Evolutionary conservation across 2,797 vertebrate genomes (phyloP), one percentile per base, ranked within the genome.

Genomic region (Nannoperca obscura): DNA sequence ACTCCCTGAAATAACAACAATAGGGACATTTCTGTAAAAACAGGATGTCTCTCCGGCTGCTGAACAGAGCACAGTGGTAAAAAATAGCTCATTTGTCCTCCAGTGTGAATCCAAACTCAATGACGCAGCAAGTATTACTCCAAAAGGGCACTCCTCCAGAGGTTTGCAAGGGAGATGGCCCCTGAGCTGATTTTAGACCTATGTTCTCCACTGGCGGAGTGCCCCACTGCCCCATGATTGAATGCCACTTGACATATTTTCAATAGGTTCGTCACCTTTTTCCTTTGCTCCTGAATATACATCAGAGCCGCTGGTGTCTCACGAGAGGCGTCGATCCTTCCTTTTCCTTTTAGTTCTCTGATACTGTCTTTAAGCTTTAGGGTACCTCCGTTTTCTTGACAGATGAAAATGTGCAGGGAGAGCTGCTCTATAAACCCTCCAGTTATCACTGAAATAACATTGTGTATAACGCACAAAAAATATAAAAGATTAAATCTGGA

Each of bases 221-320:
- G 85, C 89, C 89, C 84, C 76, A n/a, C 80, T 79, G 81, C 83
- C 86, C 83, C 69, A n/a, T 81, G 90, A 93, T 90, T 90, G 91
- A 93, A 95, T 92, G 89, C 85, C 73, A 74, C 72, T 85, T 91
- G 94, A 95, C 95, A 93, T 81, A 74, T 94, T 89, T 93, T 89
- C 94, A 93, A 94, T 95, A 94, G 87, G 88, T 91, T 91, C 67
- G 82, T 93, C 92, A 94, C 93, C 92, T 94, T 94, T 92, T 90
- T 86, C 72, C 90, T 88, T 76, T 92, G 81, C 85, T 87, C 71
- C 76, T 95, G 92, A 94, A 95, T 94, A 93, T 93, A 92, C 85
- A 94, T 93, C 89, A 92, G 87, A 85, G 78, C 69, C 71, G 81
- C 85, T 68, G 57, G 73, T 58, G 74, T 91, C 90, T 89, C 85